These are phyloP conservation scores for Apamea monoglypha DNA, from an alignment of 2,888 invertebrate species.

Conservation along the genomic window DNA sequence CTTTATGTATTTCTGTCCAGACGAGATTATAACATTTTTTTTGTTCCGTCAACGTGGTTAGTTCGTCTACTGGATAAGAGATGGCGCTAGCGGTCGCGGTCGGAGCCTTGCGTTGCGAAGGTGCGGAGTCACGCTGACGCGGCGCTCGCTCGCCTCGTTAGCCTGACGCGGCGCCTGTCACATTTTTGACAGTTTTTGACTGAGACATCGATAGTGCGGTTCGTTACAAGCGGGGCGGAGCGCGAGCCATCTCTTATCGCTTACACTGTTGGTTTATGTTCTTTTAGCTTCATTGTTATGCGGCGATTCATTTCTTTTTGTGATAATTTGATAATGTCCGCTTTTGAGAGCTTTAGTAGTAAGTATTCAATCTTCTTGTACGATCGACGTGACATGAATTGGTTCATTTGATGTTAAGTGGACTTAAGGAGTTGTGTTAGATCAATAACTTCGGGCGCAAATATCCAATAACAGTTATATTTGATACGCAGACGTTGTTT, in stretches of 20 bases:
- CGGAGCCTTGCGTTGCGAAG: conserved; percentile 53
- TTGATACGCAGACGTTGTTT: conserved; percentile 10
- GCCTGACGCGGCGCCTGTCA: conserved; percentile 89
- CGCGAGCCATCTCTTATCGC: conserved; percentile 80
- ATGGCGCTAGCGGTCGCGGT: conserved; percentile 76
- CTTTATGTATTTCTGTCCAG: conserved; percentile 82
- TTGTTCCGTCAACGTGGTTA: conserved; percentile 56
- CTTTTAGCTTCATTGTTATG: conserved; percentile 86
- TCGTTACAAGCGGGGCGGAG: conserved; percentile 87
- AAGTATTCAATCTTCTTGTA: conserved; percentile 69
- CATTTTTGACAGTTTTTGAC: conserved; percentile 89
- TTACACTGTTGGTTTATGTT: conserved; percentile 85
- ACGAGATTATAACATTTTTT: conserved; percentile 70
- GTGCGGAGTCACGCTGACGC: conserved; percentile 82
- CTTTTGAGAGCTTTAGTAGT: conserved; percentile 67
- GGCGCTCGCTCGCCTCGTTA: conserved; percentile 86
- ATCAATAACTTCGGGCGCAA: conserved; percentile 46
- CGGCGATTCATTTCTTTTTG: conserved; percentile 76
- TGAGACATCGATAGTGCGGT: conserved; percentile 89
- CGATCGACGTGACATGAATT: conserved; percentile 69
- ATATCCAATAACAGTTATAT: conserved; percentile 29
- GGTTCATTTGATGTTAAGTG: conserved; percentile 64
- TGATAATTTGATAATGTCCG: conserved; percentile 77
- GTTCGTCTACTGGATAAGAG: conserved; percentile 80
- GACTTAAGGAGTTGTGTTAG: conserved; percentile 48